These are phyloP conservation scores for Papilio protenor DNA, from an alignment of 2,888 invertebrate genomes.

Conservation along the genomic window DNA sequence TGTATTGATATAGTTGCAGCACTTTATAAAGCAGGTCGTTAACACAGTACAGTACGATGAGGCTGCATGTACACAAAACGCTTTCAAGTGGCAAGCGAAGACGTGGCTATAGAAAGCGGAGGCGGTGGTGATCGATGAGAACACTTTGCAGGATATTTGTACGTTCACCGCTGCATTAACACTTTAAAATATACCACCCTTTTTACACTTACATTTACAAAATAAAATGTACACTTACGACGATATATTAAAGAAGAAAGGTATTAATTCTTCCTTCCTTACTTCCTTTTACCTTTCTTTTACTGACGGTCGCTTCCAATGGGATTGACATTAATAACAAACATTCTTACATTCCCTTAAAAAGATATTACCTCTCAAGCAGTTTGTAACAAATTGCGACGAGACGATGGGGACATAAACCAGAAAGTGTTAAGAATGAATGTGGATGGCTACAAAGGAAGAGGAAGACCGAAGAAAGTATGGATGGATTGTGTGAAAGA, in stretches of 20 bases:
- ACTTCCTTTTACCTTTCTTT: not conserved
- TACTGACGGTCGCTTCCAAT: not conserved
- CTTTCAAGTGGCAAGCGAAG: conserved; percentile 3
- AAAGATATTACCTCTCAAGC: not conserved
- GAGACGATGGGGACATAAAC: no score
- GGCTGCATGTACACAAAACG: not conserved
- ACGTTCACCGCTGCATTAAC: not conserved
- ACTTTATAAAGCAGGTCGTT: conserved; percentile 7
- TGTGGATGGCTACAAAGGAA: no score
- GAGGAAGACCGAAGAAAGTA: no score
- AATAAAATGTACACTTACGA: not conserved
- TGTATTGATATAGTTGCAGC: not conserved
- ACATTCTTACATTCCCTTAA: not conserved
- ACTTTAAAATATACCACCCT: conserved; percentile 8
- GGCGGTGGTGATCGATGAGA: conserved; percentile 5
- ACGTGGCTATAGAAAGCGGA: conserved; percentile 13
- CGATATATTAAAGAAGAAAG: not conserved
- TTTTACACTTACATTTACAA: conserved; percentile 1
- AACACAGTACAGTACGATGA: not conserved
- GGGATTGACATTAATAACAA: not conserved
- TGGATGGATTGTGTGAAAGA: no score
- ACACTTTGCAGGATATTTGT: conserved; percentile 8
- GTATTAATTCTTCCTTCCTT: not conserved
- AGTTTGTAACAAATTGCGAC: no score
- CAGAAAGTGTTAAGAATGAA: no score